Conservation (phyloP, 2,113 vertebrate species). For the Columba janthina region DNA sequence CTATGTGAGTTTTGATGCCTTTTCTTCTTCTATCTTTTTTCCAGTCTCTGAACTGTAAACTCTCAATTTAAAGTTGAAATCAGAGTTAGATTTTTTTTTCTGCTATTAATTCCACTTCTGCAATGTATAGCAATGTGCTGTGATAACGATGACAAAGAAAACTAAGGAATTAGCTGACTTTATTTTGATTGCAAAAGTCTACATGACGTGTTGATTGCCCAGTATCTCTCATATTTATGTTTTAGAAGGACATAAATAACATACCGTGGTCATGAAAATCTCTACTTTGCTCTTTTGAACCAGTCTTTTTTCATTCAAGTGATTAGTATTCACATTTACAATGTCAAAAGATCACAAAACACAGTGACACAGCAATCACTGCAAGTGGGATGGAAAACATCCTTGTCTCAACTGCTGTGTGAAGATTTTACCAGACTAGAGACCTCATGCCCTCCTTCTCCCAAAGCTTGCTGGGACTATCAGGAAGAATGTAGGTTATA, state of each 20-base stretch:
- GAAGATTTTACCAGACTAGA: not conserved
- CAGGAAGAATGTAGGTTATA: not conserved
- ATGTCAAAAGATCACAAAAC: not conserved
- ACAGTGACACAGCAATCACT: not conserved
- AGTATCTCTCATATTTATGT: not conserved
- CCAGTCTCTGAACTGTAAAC: not conserved
- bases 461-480: not conserved
- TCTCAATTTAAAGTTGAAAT: not conserved
- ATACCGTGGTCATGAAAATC: not conserved
- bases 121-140: not conserved
- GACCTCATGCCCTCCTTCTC: rapidly evolving
- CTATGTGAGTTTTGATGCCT: not conserved
- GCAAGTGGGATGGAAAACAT: not conserved
- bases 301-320: not conserved
- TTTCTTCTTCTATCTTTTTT: not conserved
- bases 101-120: not conserved
- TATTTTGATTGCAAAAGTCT: not conserved
- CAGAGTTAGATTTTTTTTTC: not conserved
- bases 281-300: not conserved
- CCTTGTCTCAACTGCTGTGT: not conserved
- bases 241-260: not conserved
- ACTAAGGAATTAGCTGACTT: not conserved
- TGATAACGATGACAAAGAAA: not conserved
- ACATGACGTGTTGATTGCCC: not conserved
- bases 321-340: not conserved